phyloP scores from a whole-genome alignment of 2,113 vertebrate genomes.

The Larimichthys crocea region DNA sequence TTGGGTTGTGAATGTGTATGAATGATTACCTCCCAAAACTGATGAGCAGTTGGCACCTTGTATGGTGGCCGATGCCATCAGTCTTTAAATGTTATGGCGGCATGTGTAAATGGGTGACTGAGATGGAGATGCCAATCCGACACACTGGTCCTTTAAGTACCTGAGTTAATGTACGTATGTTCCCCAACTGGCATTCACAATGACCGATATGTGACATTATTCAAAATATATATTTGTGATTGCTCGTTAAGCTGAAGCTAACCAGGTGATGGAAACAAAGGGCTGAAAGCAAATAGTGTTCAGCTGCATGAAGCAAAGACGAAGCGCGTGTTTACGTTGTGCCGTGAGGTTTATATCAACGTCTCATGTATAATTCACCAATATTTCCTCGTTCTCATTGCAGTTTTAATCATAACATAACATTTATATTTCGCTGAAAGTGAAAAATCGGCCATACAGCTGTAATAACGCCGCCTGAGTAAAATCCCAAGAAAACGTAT shows the following conservation, averaged over 20 bases:
- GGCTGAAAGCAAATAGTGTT: not conserved
- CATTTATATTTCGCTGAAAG: constrained; percentile 14
- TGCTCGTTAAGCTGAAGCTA: not conserved
- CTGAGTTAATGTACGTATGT: not conserved
- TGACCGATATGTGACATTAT: no score
- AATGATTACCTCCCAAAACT: no score
- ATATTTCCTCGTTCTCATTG: not conserved
- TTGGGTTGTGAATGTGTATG: no score
- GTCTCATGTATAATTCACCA: constrained; percentile 15
- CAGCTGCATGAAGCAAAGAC: not conserved
- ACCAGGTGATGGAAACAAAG: not conserved
- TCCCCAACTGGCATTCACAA: not conserved
- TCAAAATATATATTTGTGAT: no score
- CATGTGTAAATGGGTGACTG: no score
- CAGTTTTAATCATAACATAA: not conserved
- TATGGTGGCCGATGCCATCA: no score
- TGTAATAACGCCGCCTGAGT: not conserved
- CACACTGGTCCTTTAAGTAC: not conserved
- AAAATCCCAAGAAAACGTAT: constrained; percentile 4
- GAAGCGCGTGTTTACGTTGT: not conserved
- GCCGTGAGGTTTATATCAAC: not conserved
- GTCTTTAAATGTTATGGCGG: no score
- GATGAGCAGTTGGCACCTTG: no score
- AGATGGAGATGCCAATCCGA: no score
- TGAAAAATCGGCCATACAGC: not conserved